Evolutionary conservation across 2,797 vertebrate species (phyloP), one percentile per base, ranked within the genome.

Genomic region (Spinus olivaceus): DNA sequence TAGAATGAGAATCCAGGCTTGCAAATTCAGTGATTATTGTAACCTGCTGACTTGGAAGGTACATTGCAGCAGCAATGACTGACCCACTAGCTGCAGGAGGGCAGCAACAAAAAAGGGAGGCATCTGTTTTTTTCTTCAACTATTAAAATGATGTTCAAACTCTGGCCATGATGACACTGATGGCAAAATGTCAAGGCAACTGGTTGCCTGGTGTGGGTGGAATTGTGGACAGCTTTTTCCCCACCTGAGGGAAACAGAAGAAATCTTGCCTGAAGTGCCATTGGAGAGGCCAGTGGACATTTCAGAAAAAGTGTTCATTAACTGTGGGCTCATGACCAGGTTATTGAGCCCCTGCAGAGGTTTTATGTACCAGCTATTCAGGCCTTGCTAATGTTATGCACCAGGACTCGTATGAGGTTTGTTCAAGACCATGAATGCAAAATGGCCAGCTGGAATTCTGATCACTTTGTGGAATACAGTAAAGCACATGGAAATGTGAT

Each of bases 391-490:
- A 78, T 57, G 35, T 59, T 71, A 73, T 53, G 61, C 79, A 32
- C 20, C 46, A 57, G 47, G 54, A 77, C 65, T 81, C 65, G 15
- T 7, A 20, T 2, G 22, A 73, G 57, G 54, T 82, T 93, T 89
- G 65, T 41, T 93, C 39, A 61, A 74, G 79, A 82, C 51, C 42
- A 28, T 42, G 74, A 92, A 86, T 88, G 54, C 61, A 57, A 90
- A 94, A 71, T 37, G 76, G 39, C 50, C 44, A 74, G 63, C 63
- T 83, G 57, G 76, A 92, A 81, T 74, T 81, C 69, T 27, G 61
- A 78, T 81, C 54, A 39, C 65, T 69, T 81, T 57, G 76, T 86
- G 72, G 57, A 73, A 78, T 57, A 83, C 51, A 77, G 69, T 67
- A 57, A 83, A 86, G 35, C 9, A 20, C 54, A 37, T 14, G 50